Evolutionary conservation across 2,888 invertebrate genomes (phyloP).

Genomic region (Melanargia galathea): DNA sequence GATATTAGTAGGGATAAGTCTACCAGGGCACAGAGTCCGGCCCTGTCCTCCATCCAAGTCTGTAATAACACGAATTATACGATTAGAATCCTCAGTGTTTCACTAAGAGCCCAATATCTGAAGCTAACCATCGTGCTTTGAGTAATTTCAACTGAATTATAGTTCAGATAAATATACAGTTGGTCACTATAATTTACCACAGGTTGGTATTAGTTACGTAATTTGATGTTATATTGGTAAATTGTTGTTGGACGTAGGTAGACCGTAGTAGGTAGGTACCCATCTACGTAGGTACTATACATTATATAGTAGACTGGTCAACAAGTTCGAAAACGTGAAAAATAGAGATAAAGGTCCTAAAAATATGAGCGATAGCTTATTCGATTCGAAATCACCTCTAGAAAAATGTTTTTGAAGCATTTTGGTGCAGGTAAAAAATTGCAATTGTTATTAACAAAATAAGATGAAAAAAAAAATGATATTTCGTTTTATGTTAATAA

Average conservation of each 20-base stretch:
- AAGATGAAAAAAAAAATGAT: too few relatives aligned
- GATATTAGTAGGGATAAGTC: too few relatives aligned
- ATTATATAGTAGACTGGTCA: too few relatives aligned
- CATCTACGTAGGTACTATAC: background rate
- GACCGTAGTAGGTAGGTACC: background rate
- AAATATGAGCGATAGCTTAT: too few relatives aligned
- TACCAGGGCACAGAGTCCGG: constrained; percentile 43
- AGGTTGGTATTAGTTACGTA: constrained; percentile 1
- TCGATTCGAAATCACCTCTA: too few relatives aligned
- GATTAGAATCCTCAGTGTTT: constrained; percentile 62
- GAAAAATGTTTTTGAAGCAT: too few relatives aligned
- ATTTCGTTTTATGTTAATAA: too few relatives aligned
- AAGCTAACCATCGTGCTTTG: constrained; percentile 60
- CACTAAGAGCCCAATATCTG: constrained; percentile 55
- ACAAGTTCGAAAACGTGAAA: too few relatives aligned
- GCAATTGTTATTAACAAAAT: too few relatives aligned
- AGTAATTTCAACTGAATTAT: constrained; percentile 54
- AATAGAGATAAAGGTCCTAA: too few relatives aligned
- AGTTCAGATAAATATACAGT: constrained; percentile 49
- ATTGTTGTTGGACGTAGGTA: background rate
- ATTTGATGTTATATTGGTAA: background rate
- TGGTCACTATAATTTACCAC: constrained; percentile 11
- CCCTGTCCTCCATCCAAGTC: constrained; percentile 58
- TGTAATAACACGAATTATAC: constrained; percentile 70
- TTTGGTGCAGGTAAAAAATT: too few relatives aligned